phyloP scores from a whole-genome alignment of 2,888 invertebrate genomes.

The Hedya salicella region DNA sequence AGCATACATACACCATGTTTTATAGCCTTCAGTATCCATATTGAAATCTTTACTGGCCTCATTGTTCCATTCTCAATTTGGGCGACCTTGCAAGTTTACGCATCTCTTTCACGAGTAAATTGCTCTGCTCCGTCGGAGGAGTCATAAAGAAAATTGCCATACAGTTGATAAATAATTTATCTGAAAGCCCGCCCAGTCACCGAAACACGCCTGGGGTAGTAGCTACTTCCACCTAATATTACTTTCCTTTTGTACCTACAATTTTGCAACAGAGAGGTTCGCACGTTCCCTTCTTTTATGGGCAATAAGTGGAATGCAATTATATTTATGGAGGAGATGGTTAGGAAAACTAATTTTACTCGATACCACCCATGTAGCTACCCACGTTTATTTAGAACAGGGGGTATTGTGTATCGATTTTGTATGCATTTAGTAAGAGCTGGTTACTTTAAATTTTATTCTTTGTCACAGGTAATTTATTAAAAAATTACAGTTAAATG shows the following conservation, averaged over 20 bases:
- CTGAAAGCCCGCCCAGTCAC: slow-evolving; percentile 84
- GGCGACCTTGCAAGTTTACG: slow-evolving; percentile 83
- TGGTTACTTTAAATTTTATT: not conserved
- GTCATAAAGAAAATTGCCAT: slow-evolving; percentile 86
- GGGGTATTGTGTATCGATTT: slow-evolving; percentile 53
- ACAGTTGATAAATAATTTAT: slow-evolving; percentile 86
- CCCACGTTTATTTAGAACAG: slow-evolving; percentile 26
- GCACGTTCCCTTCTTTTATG: slow-evolving; percentile 84
- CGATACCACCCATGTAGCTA: slow-evolving; percentile 67
- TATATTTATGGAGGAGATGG: slow-evolving; percentile 83
- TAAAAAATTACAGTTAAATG: too few relatives aligned
- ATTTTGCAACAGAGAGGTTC: slow-evolving; percentile 83
- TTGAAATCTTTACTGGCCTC: slow-evolving; percentile 76
- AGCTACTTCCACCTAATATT: slow-evolving; percentile 81
- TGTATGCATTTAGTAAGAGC: not conserved
- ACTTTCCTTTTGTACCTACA: slow-evolving; percentile 82
- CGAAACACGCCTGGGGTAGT: slow-evolving; percentile 77
- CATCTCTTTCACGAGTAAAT: slow-evolving; percentile 84
- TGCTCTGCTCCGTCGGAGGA: slow-evolving; percentile 84
- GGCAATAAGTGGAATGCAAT: slow-evolving; percentile 85
- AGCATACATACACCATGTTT: slow-evolving; percentile 35
- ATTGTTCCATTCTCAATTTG: slow-evolving; percentile 80
- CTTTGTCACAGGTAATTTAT: too few relatives aligned
- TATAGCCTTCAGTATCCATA: slow-evolving; percentile 57
- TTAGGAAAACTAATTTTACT: slow-evolving; percentile 81